Conservation (phyloP, 2,113 vertebrate genomes). For the Orthochromis indermauri region DNA sequence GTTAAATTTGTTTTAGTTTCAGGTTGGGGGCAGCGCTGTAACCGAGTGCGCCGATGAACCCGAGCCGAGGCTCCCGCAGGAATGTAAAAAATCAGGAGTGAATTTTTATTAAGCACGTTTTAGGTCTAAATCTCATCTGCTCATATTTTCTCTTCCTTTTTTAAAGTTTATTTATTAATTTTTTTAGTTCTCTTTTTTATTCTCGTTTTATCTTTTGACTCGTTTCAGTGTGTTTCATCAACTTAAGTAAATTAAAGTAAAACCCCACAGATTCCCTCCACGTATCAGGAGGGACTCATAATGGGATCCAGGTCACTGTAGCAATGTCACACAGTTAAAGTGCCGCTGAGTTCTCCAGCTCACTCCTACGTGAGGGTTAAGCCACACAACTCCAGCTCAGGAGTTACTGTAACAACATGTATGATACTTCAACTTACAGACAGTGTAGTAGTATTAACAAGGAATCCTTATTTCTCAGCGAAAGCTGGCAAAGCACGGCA, state of each 20-base stretch:
- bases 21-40: neutral
- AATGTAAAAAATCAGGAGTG: neutral
- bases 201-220: neutral
- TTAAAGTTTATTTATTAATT: neutral
- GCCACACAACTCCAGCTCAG: neutral
- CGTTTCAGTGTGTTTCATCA: constrained; percentile 29
- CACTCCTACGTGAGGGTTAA: neutral
- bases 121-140: neutral
- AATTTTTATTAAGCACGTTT: neutral
- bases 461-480: neutral
- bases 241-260: constrained; percentile 26
- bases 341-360: neutral
- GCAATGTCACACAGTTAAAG: neutral
- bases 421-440: neutral
- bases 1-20: neutral
- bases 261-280: neutral
- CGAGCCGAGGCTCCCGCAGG: neutral
- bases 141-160: neutral
- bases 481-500: neutral
- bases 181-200: neutral
- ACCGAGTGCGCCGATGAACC: neutral
- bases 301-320: neutral
- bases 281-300: neutral
- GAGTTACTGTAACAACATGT: neutral
- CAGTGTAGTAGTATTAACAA: neutral